Evolutionary conservation across 1,140 invertebrate species (phyloP), one percentile per base, ranked within the genome.

Genomic region (Ericerus pela): DNA sequence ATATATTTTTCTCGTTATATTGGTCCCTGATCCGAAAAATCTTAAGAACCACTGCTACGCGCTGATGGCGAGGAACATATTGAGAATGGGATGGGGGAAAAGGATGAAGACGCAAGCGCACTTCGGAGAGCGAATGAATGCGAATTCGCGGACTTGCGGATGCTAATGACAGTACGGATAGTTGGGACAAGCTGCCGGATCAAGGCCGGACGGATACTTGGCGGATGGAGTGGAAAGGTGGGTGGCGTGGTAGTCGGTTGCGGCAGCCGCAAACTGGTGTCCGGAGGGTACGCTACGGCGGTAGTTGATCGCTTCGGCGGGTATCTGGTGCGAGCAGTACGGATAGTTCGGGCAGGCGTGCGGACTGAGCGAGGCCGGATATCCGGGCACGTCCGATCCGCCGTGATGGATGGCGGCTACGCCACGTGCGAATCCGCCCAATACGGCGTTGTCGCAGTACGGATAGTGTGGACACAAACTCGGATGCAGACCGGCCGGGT

Each of bases 401-500:
- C 65, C 38, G 67, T 55, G 58, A 66, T 67, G 27, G 65, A 61
- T 6, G 62, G 64, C 8, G 59, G 63, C 53, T 1, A 58, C 68
- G 2, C 59, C 41, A 65, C 70, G 55, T 4, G 57, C 57, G 26
- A 66, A 69, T 62, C 5, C 57, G 2, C 61, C 63, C 14, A 75
- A 61, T 14, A 72, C 54, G 1, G 60, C 65, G 27, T 69, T 66
- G 60, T 72, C 72, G 47, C 74, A 75, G 65, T 67, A 72, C 26
- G 74, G 74, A 65, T 74, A 75, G 67, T 74, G 71, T 27, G 74
- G 74, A 66, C 74, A 75, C 4, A 75, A 65, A 11, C 71, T 69
- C 2, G 74, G 74, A 62, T 73, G 69, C 0, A 75, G 60, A 5
- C 74, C 74, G 24, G 74, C 73, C 4, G 73, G 73, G 68, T 74